Evolutionary conservation across 2,113 vertebrate genomes (phyloP).

Genomic region (Todiramphus chloris): DNA sequence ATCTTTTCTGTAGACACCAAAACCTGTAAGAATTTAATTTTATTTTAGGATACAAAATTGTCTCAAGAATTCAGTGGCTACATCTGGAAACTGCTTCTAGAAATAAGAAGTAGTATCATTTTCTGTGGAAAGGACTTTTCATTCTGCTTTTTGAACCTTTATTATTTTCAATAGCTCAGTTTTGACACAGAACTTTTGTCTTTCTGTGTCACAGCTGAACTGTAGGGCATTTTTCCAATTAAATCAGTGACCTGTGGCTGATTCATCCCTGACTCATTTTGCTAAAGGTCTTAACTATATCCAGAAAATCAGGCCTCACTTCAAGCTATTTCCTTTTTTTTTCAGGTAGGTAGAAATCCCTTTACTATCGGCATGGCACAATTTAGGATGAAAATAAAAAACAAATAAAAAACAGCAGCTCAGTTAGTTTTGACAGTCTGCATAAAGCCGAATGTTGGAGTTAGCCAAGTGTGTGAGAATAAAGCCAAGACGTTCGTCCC

Average conservation of each 20-base stretch:
- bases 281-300: background rate
- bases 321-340: background rate
- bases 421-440: background rate
- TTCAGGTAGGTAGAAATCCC: background rate
- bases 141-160: background rate
- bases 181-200: background rate
- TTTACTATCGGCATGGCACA: background rate
- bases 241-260: background rate
- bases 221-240: background rate
- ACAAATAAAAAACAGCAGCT: background rate
- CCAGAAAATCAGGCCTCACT: background rate
- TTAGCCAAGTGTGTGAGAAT: background rate
- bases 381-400: background rate
- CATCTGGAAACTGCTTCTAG: background rate
- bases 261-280: slow-evolving; percentile 44
- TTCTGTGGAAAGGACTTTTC: background rate
- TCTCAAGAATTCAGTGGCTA: background rate
- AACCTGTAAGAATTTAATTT: background rate
- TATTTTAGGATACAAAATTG: background rate
- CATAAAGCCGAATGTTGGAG: background rate
- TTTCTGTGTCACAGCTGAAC: background rate
- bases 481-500: background rate
- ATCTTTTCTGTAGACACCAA: background rate
- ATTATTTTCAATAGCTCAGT: background rate
- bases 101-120: background rate